Conservation (phyloP, 2,888 invertebrate species). For the Lymantria monacha region DNA sequence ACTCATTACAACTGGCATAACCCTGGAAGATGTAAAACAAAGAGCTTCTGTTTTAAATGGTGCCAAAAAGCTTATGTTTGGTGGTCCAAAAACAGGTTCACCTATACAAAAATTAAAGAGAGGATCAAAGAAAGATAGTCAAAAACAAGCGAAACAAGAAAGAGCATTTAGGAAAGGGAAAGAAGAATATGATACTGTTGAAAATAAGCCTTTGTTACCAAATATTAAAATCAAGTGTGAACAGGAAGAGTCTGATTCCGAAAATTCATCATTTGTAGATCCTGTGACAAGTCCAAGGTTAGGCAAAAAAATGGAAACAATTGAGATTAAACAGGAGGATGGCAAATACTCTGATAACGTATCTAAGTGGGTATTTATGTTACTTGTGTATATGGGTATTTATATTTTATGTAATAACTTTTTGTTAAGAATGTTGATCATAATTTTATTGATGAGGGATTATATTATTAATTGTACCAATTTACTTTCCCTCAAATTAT, state of each 20-base stretch:
- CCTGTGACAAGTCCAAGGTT: slow-evolving; percentile 68
- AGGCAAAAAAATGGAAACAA: slow-evolving; percentile 59
- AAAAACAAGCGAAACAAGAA: slow-evolving; percentile 47
- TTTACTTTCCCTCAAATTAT: too few relatives aligned
- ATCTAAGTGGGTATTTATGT: slow-evolving; percentile 53
- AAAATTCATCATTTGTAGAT: slow-evolving; percentile 74
- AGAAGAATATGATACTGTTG: slow-evolving; percentile 59
- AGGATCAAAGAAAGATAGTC: slow-evolving; percentile 59
- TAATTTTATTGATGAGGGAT: too few relatives aligned
- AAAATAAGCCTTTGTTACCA: slow-evolving; percentile 61
- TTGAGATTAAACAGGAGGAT: slow-evolving; percentile 67
- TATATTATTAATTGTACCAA: too few relatives aligned
- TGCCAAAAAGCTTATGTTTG: slow-evolving; percentile 75
- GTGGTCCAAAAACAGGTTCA: slow-evolving; percentile 59
- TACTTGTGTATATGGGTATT: not conserved
- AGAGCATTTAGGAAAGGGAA: slow-evolving; percentile 57
- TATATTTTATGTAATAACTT: not conserved
- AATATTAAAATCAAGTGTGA: slow-evolving; percentile 74
- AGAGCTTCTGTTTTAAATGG: slow-evolving; percentile 81
- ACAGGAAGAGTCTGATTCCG: slow-evolving; percentile 70
- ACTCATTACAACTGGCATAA: slow-evolving; percentile 88
- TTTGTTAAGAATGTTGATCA: too few relatives aligned
- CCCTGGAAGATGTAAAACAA: slow-evolving; percentile 82
- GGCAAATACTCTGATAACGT: slow-evolving; percentile 53
- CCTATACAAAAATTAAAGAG: slow-evolving; percentile 58